Percentiles rank a stretch among this genome's conserved stretches.
Evolutionary conservation across 2,888 invertebrate species (phyloP).

Genomic region (Drymonia ruficornis): DNA sequence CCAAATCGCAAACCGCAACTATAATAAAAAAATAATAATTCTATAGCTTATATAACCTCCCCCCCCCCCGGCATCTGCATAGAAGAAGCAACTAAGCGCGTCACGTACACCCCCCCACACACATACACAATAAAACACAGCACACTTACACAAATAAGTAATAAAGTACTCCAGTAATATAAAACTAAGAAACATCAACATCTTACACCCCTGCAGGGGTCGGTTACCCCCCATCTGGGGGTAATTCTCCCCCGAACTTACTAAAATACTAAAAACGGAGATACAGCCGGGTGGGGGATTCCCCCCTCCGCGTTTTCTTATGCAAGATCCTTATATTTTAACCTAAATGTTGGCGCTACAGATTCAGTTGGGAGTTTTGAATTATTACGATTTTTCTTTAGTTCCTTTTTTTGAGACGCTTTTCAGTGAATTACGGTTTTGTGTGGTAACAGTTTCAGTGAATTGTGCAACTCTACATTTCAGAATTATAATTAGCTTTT

Average conservation of each 20-base stretch:
- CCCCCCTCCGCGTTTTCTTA: constrained; percentile 78
- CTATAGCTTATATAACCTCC: constrained; percentile 52
- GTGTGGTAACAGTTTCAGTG: background rate
- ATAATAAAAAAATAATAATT: constrained; percentile 45
- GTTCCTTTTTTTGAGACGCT: background rate
- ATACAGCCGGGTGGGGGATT: constrained; percentile 62
- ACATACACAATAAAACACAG: constrained; percentile 51
- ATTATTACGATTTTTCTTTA: background rate
- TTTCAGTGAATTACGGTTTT: background rate
- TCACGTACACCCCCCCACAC: constrained; percentile 58
- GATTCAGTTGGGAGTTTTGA: constrained; percentile 7
- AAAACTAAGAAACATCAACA: constrained; percentile 86
- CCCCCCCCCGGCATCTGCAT: constrained; percentile 73
- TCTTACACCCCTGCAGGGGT: constrained; percentile 64
- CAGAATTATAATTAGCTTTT: no score
- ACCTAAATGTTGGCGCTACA: constrained; percentile 71
- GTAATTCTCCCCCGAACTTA: constrained; percentile 83
- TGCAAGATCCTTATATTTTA: constrained; percentile 85
- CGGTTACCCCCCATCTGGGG: constrained; percentile 52
- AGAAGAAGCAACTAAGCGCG: constrained; percentile 54
- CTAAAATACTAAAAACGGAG: constrained; percentile 85
- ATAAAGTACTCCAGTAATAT: constrained; percentile 84
- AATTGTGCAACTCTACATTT: no score
- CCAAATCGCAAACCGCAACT: constrained; percentile 29
- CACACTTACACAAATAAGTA: constrained; percentile 81